Base-by-base conservation (phyloP, 2,113 vertebrate genomes). In the Echinops telfairi region DNA sequence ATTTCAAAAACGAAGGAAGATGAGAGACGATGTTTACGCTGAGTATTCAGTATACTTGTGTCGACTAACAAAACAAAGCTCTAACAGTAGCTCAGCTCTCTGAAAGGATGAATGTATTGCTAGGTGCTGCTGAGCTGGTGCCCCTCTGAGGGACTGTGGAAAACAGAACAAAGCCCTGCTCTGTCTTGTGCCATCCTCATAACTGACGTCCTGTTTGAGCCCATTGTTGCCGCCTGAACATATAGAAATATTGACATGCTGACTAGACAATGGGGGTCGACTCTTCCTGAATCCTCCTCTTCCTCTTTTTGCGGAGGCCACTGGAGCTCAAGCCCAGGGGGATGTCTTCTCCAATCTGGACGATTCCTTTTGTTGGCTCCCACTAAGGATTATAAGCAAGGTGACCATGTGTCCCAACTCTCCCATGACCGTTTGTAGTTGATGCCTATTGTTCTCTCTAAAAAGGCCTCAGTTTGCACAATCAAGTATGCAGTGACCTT, bases 1-100 rank as follows among this genome's bases (percentile, higher is more conserved):
- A 79, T 78, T 85, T 92, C 14, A 78, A 88, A 94, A 87, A 38
- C 3, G 53, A 92, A 87, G 25, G 87, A 92, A 93, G 31, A 53
- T 53, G 38, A 57, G 40, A 94, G 71, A 89, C 58, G 76, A 40
- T 77, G 31, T 78, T 83, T 66, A 82, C 36, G 36, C 68, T 86
- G 36, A 20, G 22, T 43, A 33, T n/a, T 91, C 70, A 57, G n/a
- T 88, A 77, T 78, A 88, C 68, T 86, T 66, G 68, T 58, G 79
- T 64, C 38, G 80, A 16, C 36, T 91, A 31, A 3, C 66, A 68
- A 8, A 68, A 31, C 66, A 68, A 14, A 68, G 31, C 38, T 40
- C 33, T n/a, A 66, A 73, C 84, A 89, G 47, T 31, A 86, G 62
- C 11, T 91, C 60, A 85, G 86, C 23, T 15, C 11, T 90, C 33